phyloP scores from a whole-genome alignment of 2,113 vertebrate species.

The Rhombomys opimus region DNA sequence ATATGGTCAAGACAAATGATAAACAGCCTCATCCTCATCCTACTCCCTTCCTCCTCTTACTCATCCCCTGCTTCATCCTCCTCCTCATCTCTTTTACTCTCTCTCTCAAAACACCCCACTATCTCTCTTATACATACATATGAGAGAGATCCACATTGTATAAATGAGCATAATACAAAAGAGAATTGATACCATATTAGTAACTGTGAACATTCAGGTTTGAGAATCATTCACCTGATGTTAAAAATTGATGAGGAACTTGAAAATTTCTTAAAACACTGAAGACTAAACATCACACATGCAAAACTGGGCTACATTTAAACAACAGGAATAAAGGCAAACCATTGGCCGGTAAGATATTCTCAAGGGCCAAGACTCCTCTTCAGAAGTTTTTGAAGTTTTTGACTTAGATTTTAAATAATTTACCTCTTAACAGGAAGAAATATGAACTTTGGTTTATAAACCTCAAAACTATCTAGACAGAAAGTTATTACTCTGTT shows the following conservation, averaged over 20 bases:
- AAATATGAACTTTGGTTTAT: conserved; percentile 63
- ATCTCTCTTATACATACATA: neutral
- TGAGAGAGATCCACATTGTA: neutral
- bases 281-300: conserved; percentile 17
- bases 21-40: neutral
- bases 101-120: neutral
- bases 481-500: conserved; percentile 51
- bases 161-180: conserved; percentile 34
- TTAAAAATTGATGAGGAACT: neutral
- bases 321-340: conserved; percentile 26
- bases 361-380: conserved; percentile 41
- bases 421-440: conserved; percentile 61
- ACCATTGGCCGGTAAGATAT: neutral
- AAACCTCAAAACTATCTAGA: conserved; percentile 41
- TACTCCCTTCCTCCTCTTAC: neutral
- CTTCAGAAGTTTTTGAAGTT: conserved; percentile 20
- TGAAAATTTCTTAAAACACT: conserved; percentile 54
- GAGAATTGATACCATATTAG: neutral
- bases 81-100: neutral
- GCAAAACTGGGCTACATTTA: conserved; percentile 50
- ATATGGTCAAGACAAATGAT: neutral
- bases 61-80: no score
- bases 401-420: conserved; percentile 18
- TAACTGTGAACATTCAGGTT: neutral
- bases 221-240: neutral